These are phyloP conservation scores for Phacellophora camtschatica DNA, from an alignment of 30 jellyfish, hydroid and myxozoan species.

Conservation along the genomic window DNA sequence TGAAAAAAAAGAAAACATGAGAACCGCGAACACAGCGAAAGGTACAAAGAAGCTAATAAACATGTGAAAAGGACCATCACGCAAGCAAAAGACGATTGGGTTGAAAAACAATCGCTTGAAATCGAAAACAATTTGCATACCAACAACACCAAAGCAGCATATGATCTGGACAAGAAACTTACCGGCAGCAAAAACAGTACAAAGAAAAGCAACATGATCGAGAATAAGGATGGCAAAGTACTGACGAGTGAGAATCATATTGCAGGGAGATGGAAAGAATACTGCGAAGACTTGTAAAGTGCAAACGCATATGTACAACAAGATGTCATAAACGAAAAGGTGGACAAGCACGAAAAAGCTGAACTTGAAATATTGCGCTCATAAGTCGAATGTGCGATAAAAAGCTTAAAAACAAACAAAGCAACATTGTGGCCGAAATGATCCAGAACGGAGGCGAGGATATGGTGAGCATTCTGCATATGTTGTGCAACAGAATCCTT, in stretches of 20 bases:
- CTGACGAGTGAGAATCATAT: conserved; percentile 15
- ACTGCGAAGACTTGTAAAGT: conserved; percentile 41
- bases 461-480: conserved; percentile 27
- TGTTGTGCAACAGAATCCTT: conserved; percentile 30
- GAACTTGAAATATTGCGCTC: conserved; percentile 23
- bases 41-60: conserved; percentile 32
- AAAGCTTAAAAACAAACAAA: conserved; percentile 24
- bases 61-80: not conserved
- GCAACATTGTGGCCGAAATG: conserved; percentile 42
- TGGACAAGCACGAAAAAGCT: not conserved
- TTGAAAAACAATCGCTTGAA: conserved; percentile 9
- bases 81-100: conserved; percentile 43
- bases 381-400: conserved; percentile 29
- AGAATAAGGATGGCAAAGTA: conserved; percentile 27
- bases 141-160: conserved; percentile 33
- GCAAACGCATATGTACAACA: not conserved
- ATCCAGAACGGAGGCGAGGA: conserved; percentile 46
- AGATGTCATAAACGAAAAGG: conserved; percentile 21
- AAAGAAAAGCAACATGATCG: not conserved
- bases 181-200: not conserved
- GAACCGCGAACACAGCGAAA: not conserved
- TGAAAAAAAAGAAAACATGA: not conserved
- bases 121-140: not conserved
- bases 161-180: conserved; percentile 2
- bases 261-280: conserved; percentile 43